Percentiles rank a stretch among this genome's conserved stretches.
Evolutionary conservation across 2,888 invertebrate genomes (phyloP).

Genomic region (Philonicus albiceps): DNA sequence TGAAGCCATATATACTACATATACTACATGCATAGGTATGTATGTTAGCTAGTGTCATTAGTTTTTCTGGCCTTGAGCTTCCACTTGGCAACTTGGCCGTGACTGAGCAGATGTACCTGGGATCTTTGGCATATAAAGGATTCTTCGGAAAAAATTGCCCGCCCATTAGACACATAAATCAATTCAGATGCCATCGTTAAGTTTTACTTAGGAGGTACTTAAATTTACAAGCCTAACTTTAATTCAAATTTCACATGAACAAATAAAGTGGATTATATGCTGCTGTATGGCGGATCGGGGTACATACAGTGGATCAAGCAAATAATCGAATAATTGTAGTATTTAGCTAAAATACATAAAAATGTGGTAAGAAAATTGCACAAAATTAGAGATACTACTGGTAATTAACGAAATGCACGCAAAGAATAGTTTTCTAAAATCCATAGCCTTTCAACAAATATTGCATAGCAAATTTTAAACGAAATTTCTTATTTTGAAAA

Average conservation of each 20-base stretch:
- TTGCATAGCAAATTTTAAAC: no score
- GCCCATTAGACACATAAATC: not conserved
- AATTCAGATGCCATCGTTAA: constrained; percentile 24
- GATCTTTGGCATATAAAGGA: not conserved
- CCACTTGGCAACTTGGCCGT: not conserved
- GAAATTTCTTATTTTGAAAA: no score
- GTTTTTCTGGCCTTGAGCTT: not conserved
- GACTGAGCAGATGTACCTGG: not conserved
- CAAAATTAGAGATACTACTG: no score
- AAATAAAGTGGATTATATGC: not conserved
- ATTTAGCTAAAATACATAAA: no score
- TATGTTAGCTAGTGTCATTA: not conserved
- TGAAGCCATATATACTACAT: not conserved
- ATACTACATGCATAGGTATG: not conserved
- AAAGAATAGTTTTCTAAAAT: no score
- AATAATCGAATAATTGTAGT: no score
- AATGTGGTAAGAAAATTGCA: no score
- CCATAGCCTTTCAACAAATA: no score
- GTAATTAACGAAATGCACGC: no score
- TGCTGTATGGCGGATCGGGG: no score
- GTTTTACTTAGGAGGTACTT: not conserved
- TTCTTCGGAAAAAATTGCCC: not conserved
- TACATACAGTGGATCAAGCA: no score
- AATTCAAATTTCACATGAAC: constrained; percentile 11
- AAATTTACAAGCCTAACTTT: constrained; percentile 15